A percentile compares a stretch with the other conserved stretches of the same genome.
Conservation (phyloP, 2,113 vertebrate species). For the Tympanuchus pallidicinctus region DNA sequence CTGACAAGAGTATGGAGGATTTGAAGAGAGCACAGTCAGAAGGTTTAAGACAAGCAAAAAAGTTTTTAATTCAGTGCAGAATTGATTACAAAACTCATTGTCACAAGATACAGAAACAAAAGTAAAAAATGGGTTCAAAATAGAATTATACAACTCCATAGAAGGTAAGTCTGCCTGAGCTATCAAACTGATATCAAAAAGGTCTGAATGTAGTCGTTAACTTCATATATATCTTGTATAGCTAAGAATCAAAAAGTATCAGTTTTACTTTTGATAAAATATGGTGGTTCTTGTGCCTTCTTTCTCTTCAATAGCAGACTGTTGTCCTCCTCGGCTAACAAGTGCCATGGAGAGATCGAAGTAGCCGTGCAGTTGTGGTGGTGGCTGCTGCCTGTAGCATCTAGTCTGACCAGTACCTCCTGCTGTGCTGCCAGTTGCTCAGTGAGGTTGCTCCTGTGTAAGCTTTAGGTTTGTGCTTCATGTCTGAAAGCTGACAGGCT, state of each 20-base stretch:
- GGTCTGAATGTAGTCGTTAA: background rate
- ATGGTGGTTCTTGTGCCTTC: background rate
- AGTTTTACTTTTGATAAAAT: background rate
- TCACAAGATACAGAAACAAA: background rate
- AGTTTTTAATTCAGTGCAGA: background rate
- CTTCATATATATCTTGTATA: background rate
- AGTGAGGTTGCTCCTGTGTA: background rate
- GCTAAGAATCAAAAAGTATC: background rate
- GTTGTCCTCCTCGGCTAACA: background rate
- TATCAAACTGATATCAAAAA: background rate
- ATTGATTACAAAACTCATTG: background rate
- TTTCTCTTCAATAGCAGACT: background rate
- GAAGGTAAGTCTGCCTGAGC: background rate
- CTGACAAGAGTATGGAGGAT: background rate
- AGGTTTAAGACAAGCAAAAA: background rate
- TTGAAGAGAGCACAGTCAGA: background rate
- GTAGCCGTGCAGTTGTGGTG: background rate
- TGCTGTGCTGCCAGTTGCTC: background rate
- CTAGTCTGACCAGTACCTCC: background rate
- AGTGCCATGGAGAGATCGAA: background rate
- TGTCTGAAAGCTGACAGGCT: conserved; percentile 15
- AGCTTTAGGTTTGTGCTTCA: background rate
- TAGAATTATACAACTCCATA: background rate
- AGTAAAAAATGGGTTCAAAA: background rate
- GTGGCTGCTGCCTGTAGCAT: background rate